A percentile compares a stretch with the other conserved stretches of the same genome.
Conservation (phyloP, 2,797 vertebrate genomes). For the Malurus leucopterus region DNA sequence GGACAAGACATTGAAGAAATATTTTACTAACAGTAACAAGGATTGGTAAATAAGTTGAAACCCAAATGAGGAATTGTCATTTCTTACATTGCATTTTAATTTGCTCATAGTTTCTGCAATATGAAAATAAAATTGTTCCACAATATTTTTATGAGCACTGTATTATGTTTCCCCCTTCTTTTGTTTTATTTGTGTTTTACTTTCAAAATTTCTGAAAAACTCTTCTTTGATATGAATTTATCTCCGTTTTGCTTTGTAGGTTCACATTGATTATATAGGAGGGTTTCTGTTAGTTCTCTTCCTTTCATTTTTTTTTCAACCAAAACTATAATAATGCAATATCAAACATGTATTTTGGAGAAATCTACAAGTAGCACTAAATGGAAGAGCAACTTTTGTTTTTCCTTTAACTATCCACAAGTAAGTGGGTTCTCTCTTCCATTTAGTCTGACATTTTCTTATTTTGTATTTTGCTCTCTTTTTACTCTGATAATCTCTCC, state of each 20-base stretch:
- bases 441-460: not conserved
- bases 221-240: not conserved
- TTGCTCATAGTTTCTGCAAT: not conserved
- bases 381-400: not conserved
- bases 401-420: not conserved
- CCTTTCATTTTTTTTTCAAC: not conserved
- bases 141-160: not conserved
- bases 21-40: not conserved
- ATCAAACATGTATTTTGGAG: accelerated
- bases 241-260: not conserved
- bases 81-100: not conserved
- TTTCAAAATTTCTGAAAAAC: not conserved
- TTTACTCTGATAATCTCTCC: not conserved
- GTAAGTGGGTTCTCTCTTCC: not conserved
- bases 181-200: not conserved
- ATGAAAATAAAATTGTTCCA: not conserved
- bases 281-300: not conserved
- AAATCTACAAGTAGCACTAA: not conserved
- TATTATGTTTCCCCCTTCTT: not conserved
- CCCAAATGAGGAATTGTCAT: not conserved
- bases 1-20: not conserved
- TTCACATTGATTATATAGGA: not conserved
- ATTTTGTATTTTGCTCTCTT: not conserved
- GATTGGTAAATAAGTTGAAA: not conserved
- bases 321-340: not conserved